Percentiles rank a stretch among this genome's conserved stretches.
Evolutionary conservation across 2,888 invertebrate species (phyloP).

Genomic region (Strigamia crassipes): DNA sequence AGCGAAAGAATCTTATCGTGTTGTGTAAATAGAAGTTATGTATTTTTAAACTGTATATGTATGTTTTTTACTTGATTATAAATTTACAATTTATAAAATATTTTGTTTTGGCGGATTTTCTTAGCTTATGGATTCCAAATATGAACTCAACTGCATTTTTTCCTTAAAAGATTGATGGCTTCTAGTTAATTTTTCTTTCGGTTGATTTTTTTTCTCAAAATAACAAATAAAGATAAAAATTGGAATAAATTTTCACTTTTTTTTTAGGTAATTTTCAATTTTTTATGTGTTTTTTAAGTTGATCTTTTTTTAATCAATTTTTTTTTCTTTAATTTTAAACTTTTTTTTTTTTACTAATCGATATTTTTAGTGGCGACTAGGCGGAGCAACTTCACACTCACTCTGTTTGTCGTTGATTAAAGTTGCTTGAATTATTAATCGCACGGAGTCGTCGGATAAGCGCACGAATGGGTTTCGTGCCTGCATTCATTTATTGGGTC

Average conservation of each 20-base stretch:
- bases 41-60: neutral
- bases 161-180: neutral
- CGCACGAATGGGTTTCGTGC: constrained; percentile 35
- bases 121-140: neutral
- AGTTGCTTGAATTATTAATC: constrained; percentile 40
- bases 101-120: neutral
- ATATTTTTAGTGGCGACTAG: constrained; percentile 37
- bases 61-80: neutral
- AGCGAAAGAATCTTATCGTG: neutral
- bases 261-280: neutral
- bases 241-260: neutral
- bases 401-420: constrained; percentile 29
- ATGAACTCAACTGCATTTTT: neutral
- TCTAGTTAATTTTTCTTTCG: neutral
- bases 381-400: constrained; percentile 39
- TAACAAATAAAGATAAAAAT: neutral
- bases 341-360: neutral
- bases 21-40: neutral
- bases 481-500: constrained; percentile 22
- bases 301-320: neutral
- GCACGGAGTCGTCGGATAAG: constrained; percentile 27
- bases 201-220: neutral
- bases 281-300: neutral
- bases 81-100: neutral
- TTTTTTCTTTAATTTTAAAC: constrained; percentile 1